A percentile compares a stretch with the other conserved stretches of the same genome.
phyloP scores from a whole-genome alignment of 2,113 vertebrate species.

The Limnothrissa miodon region DNA sequence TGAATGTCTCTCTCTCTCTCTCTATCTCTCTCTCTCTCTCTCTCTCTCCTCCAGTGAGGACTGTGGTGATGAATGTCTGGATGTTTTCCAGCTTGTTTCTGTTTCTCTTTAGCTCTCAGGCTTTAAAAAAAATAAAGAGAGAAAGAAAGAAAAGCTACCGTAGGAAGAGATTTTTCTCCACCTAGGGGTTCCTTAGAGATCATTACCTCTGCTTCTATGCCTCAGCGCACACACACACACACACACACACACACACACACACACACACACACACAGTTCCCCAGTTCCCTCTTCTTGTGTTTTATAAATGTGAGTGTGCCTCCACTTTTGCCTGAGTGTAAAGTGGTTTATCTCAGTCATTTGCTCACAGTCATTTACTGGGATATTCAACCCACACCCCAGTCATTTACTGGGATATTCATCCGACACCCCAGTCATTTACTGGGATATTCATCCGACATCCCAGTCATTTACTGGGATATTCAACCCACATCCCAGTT shows the following conservation, averaged over 20 bases:
- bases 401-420: no score
- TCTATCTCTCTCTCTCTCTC: constrained; percentile 10
- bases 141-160: background rate
- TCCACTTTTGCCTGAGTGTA: background rate
- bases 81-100: background rate
- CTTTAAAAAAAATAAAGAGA: background rate
- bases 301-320: background rate
- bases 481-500: no score
- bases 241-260: background rate
- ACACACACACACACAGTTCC: background rate
- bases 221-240: background rate
- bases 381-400: background rate
- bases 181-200: background rate
- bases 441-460: no score
- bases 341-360: background rate
- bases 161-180: background rate
- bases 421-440: no score
- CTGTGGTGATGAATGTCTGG: constrained; percentile 29
- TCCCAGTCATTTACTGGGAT: no score
- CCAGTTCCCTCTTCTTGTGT: background rate
- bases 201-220: background rate
- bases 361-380: background rate
- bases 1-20: background rate
- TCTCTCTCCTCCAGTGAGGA: constrained; percentile 22
- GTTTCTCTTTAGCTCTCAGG: background rate